A percentile compares a stretch with the other conserved stretches of the same genome.
Evolutionary conservation across 2,888 invertebrate species (phyloP).

Genomic region (Acanthosepion lycidas): DNA sequence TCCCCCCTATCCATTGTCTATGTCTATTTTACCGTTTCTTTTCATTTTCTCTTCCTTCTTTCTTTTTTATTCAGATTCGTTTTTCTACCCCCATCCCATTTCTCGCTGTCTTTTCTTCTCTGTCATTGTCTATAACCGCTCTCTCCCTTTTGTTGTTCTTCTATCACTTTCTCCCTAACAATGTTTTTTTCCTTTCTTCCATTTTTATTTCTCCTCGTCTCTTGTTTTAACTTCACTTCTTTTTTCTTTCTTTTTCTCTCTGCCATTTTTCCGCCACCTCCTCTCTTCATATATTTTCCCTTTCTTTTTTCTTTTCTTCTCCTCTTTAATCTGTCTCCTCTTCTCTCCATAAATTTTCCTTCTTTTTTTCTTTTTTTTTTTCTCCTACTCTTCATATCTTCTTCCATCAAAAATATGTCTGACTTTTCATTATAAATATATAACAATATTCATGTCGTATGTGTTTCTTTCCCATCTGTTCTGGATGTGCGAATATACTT

Average conservation of each 20-base stretch:
- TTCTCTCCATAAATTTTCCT: not conserved
- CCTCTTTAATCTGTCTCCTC: not conserved
- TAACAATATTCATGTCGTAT: not conserved
- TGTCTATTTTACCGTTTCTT: too few species aligned
- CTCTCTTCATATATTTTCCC: not conserved
- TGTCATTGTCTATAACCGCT: not conserved
- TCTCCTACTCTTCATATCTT: not conserved
- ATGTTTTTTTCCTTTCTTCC: not conserved
- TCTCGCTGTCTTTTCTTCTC: not conserved
- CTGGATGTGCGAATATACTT: too few species aligned
- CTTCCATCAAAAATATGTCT: not conserved
- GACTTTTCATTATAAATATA: not conserved
- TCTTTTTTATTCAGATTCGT: not conserved
- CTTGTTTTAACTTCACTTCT: not conserved
- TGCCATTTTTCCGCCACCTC: not conserved
- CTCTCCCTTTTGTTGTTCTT: not conserved
- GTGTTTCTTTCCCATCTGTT: not conserved
- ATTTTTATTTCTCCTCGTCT: not conserved
- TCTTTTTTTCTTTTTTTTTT: not conserved
- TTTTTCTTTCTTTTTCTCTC: not conserved
- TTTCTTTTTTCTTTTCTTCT: not conserved
- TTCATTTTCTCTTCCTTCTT: not conserved
- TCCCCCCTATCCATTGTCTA: too few species aligned
- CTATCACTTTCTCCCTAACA: not conserved
- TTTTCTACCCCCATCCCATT: not conserved